These are phyloP conservation scores for Ptychoptera contaminata DNA, from an alignment of 2,888 invertebrate species.

Conservation along the genomic window DNA sequence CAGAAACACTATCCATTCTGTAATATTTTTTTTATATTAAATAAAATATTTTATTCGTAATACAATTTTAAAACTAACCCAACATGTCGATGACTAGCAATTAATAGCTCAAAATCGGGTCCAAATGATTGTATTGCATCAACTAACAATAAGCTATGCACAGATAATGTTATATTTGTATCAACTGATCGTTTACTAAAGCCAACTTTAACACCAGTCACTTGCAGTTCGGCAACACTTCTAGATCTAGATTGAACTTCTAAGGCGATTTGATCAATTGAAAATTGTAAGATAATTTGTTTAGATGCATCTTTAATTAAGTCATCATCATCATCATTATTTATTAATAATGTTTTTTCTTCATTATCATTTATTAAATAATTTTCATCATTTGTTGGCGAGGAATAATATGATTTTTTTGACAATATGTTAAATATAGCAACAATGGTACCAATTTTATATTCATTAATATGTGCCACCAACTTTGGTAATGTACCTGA, in stretches of 20 bases:
- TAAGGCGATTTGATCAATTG: constrained; percentile 71
- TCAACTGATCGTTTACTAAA: constrained; percentile 59
- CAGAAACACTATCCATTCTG: constrained; percentile 87
- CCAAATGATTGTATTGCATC: constrained; percentile 94
- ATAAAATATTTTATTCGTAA: background rate
- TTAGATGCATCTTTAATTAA: constrained; percentile 27
- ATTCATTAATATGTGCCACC: constrained; percentile 80
- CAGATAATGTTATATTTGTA: constrained; percentile 64
- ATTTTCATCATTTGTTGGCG: background rate
- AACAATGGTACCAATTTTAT: constrained; percentile 57
- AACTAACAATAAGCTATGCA: constrained; percentile 81
- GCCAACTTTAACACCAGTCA: constrained; percentile 69
- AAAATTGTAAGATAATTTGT: constrained; percentile 69
- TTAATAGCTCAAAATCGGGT: constrained; percentile 83
- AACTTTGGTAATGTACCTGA: constrained; percentile 76
- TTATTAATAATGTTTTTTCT: background rate
- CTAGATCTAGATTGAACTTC: constrained; percentile 77
- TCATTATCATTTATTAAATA: background rate
- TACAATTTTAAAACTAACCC: constrained; percentile 37
- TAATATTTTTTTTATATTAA: constrained; percentile 10
- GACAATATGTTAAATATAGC: constrained; percentile 36
- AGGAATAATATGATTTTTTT: background rate
- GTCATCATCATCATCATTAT: constrained; percentile 7
- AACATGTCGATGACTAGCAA: constrained; percentile 89
- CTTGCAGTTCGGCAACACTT: constrained; percentile 85